Conservation (phyloP, 2,113 vertebrate genomes). For the Pterocles orientalis region DNA sequence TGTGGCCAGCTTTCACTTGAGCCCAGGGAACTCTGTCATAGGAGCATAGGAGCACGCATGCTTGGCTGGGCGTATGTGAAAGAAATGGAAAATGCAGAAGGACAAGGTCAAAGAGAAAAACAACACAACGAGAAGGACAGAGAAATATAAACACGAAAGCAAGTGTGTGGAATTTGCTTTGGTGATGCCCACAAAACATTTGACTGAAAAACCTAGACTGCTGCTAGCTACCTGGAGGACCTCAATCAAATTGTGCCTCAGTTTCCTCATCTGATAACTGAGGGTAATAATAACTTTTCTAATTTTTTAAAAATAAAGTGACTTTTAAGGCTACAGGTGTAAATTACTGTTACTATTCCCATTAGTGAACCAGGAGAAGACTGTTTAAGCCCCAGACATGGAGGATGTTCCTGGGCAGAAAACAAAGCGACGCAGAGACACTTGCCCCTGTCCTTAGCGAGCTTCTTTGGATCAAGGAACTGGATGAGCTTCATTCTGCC, state of each 20-base stretch:
- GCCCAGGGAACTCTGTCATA: not conserved
- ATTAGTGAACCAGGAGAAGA: not conserved
- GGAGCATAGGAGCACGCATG: not conserved
- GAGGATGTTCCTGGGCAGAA: not conserved
- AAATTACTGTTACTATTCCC: not conserved
- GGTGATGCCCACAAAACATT: not conserved
- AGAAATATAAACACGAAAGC: not conserved
- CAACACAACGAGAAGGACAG: not conserved
- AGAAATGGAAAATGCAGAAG: not conserved
- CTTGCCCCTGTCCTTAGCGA: not conserved
- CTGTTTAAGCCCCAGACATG: not conserved
- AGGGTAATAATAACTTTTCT: not conserved
- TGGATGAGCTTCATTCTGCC: not conserved
- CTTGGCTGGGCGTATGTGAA: not conserved
- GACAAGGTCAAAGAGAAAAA: not conserved
- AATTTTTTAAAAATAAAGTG: not conserved
- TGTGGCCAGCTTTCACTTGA: not conserved
- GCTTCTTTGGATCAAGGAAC: not conserved
- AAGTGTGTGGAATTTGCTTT: not conserved
- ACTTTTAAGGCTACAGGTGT: not conserved
- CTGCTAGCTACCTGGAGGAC: not conserved
- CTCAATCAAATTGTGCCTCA: not conserved
- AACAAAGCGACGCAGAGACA: accelerated
- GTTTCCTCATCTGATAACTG: not conserved
- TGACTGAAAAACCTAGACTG: not conserved